These are phyloP conservation scores for Meriones unguiculatus DNA, from an alignment of 2,113 vertebrate genomes.

Conservation along the genomic window DNA sequence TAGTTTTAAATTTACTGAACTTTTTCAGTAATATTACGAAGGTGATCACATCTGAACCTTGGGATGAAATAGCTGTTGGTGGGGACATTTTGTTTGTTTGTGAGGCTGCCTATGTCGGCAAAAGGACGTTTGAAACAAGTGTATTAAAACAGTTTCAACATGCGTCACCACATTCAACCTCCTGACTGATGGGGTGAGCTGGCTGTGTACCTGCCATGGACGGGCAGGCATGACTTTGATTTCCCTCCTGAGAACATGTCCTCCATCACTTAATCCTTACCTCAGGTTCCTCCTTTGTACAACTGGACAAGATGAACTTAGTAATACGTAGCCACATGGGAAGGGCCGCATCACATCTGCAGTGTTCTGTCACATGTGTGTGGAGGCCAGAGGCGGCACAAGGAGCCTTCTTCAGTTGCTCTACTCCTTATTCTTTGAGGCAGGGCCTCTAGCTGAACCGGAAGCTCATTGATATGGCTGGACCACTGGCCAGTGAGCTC, in stretches of 20 bases:
- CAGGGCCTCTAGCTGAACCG: neutral
- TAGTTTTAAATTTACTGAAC: neutral
- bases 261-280: neutral
- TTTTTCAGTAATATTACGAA: constrained; percentile 20
- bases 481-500: neutral
- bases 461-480: no score
- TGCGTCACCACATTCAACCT: accelerated
- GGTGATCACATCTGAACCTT: neutral
- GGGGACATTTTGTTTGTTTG: neutral
- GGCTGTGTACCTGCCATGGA: no score
- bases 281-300: neutral
- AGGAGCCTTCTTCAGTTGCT: no score
- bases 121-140: neutral
- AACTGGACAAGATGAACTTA: accelerated
- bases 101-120: accelerated
- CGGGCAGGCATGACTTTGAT: neutral
- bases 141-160: neutral
- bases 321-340: accelerated
- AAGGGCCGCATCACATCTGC: accelerated
- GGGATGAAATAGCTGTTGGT: neutral
- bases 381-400: neutral
- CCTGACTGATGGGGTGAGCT: accelerated
- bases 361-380: accelerated
- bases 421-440: neutral
- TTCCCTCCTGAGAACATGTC: neutral